These are phyloP conservation scores for Cynaeus angustus DNA, from an alignment of 2,888 invertebrate genomes.

Conservation along the genomic window DNA sequence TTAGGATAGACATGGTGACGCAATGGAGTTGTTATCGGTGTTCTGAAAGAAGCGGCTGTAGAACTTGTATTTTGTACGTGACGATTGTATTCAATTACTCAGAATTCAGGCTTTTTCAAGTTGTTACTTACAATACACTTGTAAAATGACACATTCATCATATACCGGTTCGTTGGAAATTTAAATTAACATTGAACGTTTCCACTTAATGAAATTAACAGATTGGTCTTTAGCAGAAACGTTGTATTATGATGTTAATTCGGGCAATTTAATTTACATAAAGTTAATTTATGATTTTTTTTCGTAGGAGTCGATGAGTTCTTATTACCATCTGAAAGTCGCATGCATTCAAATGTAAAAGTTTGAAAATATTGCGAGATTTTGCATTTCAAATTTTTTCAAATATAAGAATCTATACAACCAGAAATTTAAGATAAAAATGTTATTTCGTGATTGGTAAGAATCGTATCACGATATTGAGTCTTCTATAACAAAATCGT, in stretches of 20 bases:
- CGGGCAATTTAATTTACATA: slow-evolving; percentile 12
- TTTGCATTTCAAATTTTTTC: no score
- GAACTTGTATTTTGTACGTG: slow-evolving; percentile 58
- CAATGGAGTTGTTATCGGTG: slow-evolving; percentile 64
- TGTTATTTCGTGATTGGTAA: no score
- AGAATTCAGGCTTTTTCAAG: slow-evolving; percentile 29
- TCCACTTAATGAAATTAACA: slow-evolving; percentile 9
- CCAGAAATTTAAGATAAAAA: no score
- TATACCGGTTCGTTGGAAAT: not conserved
- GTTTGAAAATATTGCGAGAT: no score
- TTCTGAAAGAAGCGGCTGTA: slow-evolving; percentile 59
- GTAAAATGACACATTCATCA: slow-evolving; percentile 11
- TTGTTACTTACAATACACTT: not conserved
- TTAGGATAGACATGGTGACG: slow-evolving; percentile 67
- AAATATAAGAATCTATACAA: no score
- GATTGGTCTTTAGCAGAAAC: not conserved
- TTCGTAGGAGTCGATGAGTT: slow-evolving; percentile 3
- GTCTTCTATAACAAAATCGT: no score
- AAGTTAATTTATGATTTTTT: slow-evolving; percentile 12
- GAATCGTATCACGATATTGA: no score
- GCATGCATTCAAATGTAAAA: no score
- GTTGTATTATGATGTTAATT: slow-evolving; percentile 13
- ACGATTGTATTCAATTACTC: slow-evolving; percentile 54
- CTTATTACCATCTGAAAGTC: not conserved
- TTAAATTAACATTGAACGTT: not conserved